phyloP scores from a whole-genome alignment of 2,888 invertebrate species.

The Drosophila barbarae region DNA sequence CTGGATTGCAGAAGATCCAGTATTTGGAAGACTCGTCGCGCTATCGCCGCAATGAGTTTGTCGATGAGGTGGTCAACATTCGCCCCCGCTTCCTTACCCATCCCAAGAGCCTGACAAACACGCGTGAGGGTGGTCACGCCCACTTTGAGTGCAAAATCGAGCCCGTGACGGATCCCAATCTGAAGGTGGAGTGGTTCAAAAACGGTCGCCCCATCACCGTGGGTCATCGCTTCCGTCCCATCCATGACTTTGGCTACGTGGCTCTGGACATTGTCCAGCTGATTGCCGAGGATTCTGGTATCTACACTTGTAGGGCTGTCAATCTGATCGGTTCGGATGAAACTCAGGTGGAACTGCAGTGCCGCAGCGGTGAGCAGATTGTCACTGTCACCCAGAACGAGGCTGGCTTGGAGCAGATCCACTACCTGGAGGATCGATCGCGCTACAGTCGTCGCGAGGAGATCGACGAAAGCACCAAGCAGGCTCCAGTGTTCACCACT shows the following conservation, averaged over 20 bases:
- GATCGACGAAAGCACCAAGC: constrained; percentile 90
- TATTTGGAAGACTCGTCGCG: constrained; percentile 93
- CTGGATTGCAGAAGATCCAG: constrained; percentile 94
- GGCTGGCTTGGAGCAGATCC: constrained; percentile 92
- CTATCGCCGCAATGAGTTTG: constrained; percentile 89
- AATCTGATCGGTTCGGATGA: constrained; percentile 95
- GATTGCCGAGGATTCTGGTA: constrained; percentile 96
- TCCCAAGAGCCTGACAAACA: constrained; percentile 91
- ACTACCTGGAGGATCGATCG: constrained; percentile 91
- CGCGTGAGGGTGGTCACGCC: constrained; percentile 93
- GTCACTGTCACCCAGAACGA: constrained; percentile 92
- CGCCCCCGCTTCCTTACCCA: constrained; percentile 92
- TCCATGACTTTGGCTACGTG: constrained; percentile 99
- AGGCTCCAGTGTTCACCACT: constrained; percentile 95
- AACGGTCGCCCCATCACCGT: constrained; percentile 96
- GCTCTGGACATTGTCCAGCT: constrained; percentile 97
- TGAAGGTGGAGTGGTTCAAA: constrained; percentile 98
- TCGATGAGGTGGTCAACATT: constrained; percentile 90
- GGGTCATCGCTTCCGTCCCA: constrained; percentile 96
- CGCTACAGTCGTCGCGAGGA: constrained; percentile 87
- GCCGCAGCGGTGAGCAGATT: constrained; percentile 89
- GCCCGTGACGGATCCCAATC: constrained; percentile 96
- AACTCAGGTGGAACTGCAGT: constrained; percentile 86
- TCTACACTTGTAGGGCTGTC: constrained; percentile 95
- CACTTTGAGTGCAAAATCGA: constrained; percentile 99